Percentiles rank a stretch among this genome's conserved stretches.
Evolutionary conservation across 2,113 vertebrate genomes (phyloP).

Genomic region (Corythaixoides concolor): DNA sequence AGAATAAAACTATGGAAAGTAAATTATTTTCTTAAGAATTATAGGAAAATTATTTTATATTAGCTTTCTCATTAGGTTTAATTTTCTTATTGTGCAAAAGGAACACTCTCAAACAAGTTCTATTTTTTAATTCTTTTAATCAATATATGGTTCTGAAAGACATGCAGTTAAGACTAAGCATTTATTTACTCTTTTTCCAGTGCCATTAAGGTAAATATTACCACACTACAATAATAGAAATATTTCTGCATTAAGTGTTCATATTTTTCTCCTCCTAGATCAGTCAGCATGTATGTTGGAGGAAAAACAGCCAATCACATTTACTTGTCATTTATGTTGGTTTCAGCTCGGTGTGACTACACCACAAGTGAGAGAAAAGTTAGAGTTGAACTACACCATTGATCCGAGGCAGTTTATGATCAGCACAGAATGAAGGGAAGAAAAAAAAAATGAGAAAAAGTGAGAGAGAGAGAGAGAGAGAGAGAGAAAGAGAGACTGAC

Average conservation of each 20-base stretch:
- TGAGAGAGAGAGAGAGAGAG: no score
- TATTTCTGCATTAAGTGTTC: background rate
- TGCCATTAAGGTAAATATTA: background rate
- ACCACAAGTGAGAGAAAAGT: background rate
- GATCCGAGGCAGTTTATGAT: background rate
- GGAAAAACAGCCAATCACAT: background rate
- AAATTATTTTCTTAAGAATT: background rate
- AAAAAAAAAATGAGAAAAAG: background rate
- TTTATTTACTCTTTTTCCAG: background rate
- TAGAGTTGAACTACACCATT: background rate
- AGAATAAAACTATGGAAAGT: background rate
- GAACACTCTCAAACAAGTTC: background rate
- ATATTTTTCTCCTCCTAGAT: background rate
- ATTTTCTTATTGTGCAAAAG: background rate
- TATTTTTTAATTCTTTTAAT: background rate
- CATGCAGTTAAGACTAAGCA: background rate
- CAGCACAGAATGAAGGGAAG: background rate
- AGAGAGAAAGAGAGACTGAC: no score
- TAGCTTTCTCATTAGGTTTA: background rate
- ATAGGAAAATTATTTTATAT: background rate
- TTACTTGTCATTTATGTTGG: background rate
- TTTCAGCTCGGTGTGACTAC: background rate
- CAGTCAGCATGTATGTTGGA: background rate
- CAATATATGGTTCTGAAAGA: background rate
- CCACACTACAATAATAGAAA: background rate